A percentile compares a stretch with the other conserved stretches of the same genome.
phyloP scores from a whole-genome alignment of 2,888 invertebrate species.

The Heliconius hortense region DNA sequence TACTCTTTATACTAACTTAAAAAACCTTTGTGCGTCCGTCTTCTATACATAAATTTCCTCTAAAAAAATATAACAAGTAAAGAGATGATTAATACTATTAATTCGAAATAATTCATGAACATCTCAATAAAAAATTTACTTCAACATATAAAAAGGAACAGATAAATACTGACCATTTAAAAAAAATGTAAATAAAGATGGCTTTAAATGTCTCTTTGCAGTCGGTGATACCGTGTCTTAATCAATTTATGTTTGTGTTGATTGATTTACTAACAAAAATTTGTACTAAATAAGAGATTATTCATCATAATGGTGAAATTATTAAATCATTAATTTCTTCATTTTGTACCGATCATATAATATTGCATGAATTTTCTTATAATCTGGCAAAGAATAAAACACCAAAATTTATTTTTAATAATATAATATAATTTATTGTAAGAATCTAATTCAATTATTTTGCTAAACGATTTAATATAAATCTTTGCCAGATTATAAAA shows the following conservation, averaged over 20 bases:
- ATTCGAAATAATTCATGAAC: no score
- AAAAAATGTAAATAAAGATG: conserved; percentile 18
- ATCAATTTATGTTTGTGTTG: background rate
- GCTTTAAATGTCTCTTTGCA: conserved; percentile 14
- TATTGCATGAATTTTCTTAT: conserved; percentile 27
- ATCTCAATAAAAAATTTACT: background rate
- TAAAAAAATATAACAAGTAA: no score
- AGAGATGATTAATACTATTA: background rate
- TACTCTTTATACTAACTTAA: background rate
- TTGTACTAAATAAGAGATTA: background rate
- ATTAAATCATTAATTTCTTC: background rate
- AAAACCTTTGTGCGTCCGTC: no score
- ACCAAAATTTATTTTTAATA: background rate
- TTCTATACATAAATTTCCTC: no score
- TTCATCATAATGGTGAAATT: background rate
- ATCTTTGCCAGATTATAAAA: conserved; percentile 11
- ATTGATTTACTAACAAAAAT: background rate
- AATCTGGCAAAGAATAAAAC: conserved; percentile 22
- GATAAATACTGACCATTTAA: background rate
- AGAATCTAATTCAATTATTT: background rate
- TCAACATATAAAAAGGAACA: background rate
- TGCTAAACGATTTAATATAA: background rate
- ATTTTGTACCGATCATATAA: background rate
- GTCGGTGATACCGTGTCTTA: background rate
- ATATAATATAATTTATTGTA: background rate